Evolutionary conservation across 2,888 invertebrate genomes (phyloP), one percentile per base, ranked within the genome.

Genomic region (Plebejus anna): DNA sequence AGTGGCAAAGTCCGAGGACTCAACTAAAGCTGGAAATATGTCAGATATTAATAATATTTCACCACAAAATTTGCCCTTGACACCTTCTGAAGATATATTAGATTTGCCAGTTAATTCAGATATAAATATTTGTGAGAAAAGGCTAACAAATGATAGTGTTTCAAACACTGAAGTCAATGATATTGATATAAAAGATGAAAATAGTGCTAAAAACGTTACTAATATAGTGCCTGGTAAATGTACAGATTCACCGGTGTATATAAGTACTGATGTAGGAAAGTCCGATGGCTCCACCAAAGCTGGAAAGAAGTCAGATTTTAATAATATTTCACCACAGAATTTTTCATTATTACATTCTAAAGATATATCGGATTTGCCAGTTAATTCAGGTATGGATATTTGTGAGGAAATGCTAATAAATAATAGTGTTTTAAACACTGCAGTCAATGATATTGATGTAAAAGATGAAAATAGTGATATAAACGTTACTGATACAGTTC

Each of bases 71-170:
- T 66, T 66, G 32, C 32, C 66, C 28, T 66, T 66, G 4, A 28
- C 5, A 47, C 16, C n/a, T 71, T 71, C 38, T 42, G 42, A 70
- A n/a, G 70, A 71, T 13, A 71, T 6, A 42, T 70, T n/a, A 4
- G 42, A 38, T 38, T 70, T 70, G n/a, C 70, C 1, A n/a, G 70
- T 70, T 7, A 42, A 22, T 70, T 70, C 70, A n/a, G 22, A 71
- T 36, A 42, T 71, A 4, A 66, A 32, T 36, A 36, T 66, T 32
- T 66, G 66, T 66, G 66, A 36, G 9, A 5, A 11, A 6, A 66
- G 28, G 66, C 13, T 36, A 32, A 66, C 13, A 4, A 66, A 66
- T 66, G 11, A 66, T 36, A 66, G 32, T 66, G 66, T 6, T 32
- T 66, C 32, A 32, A 66, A 36, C 13, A 32, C 32, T 13, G 61